Percentiles rank a stretch among this genome's conserved stretches.
Evolutionary conservation across 1,140 invertebrate species (phyloP).

Genomic region (Aphis gossypii): DNA sequence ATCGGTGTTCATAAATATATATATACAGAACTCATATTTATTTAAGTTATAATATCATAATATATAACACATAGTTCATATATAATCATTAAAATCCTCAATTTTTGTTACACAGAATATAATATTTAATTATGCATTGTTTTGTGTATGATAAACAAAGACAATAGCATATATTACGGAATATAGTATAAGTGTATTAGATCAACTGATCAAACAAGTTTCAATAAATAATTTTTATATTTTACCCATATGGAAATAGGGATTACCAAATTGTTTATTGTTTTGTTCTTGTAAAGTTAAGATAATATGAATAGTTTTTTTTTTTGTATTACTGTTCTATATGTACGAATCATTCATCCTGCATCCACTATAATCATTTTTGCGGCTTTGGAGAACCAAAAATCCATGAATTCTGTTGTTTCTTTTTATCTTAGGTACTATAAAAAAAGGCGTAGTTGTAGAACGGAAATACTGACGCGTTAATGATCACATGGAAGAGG

Average conservation of each 20-base stretch:
- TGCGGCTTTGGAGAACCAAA: not conserved
- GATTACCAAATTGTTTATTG: not conserved
- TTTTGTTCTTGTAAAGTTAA: not conserved
- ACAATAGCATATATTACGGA: too few relatives aligned
- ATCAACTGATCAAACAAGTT: not conserved
- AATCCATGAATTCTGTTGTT: slow-evolving; percentile 1
- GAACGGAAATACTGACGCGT: slow-evolving; percentile 17
- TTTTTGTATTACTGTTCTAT: slow-evolving; percentile 24
- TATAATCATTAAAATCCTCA: not conserved
- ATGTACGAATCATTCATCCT: not conserved
- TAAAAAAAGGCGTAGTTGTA: slow-evolving; percentile 22
- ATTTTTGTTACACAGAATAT: not conserved
- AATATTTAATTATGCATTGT: not conserved
- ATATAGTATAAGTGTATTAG: too few relatives aligned
- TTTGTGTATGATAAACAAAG: too few relatives aligned
- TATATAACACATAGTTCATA: not conserved
- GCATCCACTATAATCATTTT: not conserved
- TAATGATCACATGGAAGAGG: slow-evolving; percentile 45
- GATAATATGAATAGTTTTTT: not conserved
- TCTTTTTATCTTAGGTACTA: not conserved
- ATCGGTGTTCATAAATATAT: too few relatives aligned
- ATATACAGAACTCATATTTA: not conserved
- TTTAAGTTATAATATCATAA: not conserved
- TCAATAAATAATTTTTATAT: not conserved
- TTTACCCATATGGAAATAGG: not conserved